Evolutionary conservation across 1,140 invertebrate genomes (phyloP).

Genomic region (Camponotus vicinus): DNA sequence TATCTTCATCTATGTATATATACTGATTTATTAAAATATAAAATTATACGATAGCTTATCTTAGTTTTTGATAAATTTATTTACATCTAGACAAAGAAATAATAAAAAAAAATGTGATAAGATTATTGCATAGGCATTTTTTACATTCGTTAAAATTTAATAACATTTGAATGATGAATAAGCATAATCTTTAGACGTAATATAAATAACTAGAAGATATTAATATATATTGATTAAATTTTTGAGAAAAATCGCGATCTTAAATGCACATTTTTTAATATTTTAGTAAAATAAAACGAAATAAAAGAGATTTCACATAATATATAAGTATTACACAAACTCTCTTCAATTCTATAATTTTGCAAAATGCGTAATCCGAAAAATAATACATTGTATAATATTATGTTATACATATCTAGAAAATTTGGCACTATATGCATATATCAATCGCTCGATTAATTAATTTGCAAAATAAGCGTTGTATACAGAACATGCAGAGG

Average conservation of each 20-base stretch:
- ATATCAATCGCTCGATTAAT: neutral
- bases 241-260: neutral
- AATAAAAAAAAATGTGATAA: neutral
- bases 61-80: conserved; percentile 1
- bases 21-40: neutral
- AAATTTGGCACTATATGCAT: neutral
- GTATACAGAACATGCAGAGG: neutral
- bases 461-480: conserved; percentile 12
- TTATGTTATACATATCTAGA: neutral
- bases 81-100: neutral
- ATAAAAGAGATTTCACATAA: neutral
- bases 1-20: neutral
- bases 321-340: too few species aligned
- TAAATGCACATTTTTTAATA: neutral
- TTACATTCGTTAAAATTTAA: neutral
- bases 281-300: neutral
- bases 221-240: neutral
- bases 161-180: neutral
- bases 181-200: neutral
- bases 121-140: neutral
- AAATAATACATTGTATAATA: neutral
- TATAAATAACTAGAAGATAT: neutral
- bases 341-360: neutral
- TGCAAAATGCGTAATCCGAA: neutral
- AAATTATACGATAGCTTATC: conserved; percentile 1